Base-by-base conservation (phyloP, 2,113 vertebrate species). In the Clarias gariepinus region DNA sequence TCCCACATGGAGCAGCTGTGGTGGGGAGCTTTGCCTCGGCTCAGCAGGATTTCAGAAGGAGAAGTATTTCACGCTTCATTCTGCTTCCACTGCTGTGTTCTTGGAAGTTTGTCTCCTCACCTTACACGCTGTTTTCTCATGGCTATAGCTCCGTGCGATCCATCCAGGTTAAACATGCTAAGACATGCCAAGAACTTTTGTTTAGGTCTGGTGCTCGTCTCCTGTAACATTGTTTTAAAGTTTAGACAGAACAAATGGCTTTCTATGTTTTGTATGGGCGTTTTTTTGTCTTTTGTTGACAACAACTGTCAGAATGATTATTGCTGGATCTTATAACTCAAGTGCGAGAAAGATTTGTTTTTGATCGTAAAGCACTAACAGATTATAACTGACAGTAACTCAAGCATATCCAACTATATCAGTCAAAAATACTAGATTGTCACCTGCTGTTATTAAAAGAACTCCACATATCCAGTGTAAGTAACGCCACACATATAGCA, bases 1-100 rank as follows among this genome's bases (percentile, higher is more conserved):
- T 86, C 82, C 64, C 83, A 69, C 87, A 90, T 60, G 76, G 74
- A 92, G 90, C 93, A 93, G 92, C 93, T 94, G 92, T 91, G 61
- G 81, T 87, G 33, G 57, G 57, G 57, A 87, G 83, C 68, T 57
- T 79, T 55, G 79, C n/a, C 16, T 73, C 12, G 33, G 58, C 82
- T 82, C 85, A 85, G 82, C 82, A 87, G 79, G 55, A 74, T 82
- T 90, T 92, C 85, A 88, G 86, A 86, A 53, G 52, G 85, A 33
- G 15, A 85, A 81, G 82, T 88, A 25, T 84, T 81, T 88, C 60
- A 78, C 61, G 9, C 74, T 80, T 79, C 28, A 84, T 52, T 81
- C 74, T 89, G 87, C 91, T 89, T 92, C 88, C 90, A 64, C 78
- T 53, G 81, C 90, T 89, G 80, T 63, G 69, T 60, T 83, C 71